Evolutionary conservation across 2,113 vertebrate genomes (phyloP).

Genomic region (Notarius quadriscutis): DNA sequence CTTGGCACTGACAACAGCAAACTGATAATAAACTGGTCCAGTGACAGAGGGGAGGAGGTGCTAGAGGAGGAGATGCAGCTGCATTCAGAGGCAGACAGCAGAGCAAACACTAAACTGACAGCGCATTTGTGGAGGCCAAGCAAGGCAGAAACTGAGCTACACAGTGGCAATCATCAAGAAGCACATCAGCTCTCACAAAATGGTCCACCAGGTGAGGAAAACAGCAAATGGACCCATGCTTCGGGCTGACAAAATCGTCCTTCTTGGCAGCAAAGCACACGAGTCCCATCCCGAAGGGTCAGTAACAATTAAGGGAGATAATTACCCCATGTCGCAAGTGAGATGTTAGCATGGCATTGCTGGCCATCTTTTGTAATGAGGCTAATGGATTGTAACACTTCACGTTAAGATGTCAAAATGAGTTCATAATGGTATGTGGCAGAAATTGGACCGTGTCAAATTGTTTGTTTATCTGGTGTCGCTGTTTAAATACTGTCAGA

Average conservation of each 20-base stretch:
- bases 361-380: constrained; percentile 43
- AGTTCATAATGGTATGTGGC: constrained; percentile 46
- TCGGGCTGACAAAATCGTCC: constrained; percentile 22
- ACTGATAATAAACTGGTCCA: constrained; percentile 40
- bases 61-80: constrained; percentile 23
- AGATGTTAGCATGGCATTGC: constrained; percentile 42
- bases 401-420: constrained; percentile 49
- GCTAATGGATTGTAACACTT: constrained; percentile 51
- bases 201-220: constrained; percentile 23
- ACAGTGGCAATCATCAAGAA: constrained; percentile 33
- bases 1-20: constrained; percentile 21
- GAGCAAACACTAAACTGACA: constrained; percentile 36
- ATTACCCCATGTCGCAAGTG: constrained; percentile 38
- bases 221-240: constrained; percentile 21
- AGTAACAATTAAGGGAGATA: constrained; percentile 54
- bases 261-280: constrained; percentile 51
- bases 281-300: constrained; percentile 40
- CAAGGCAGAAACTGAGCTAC: constrained; percentile 38
- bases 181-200: constrained; percentile 15
- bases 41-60: constrained; percentile 27
- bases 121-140: constrained; percentile 45
- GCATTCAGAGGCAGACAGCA: constrained; percentile 36
- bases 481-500: constrained; percentile 39
- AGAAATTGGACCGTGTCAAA: constrained; percentile 39
- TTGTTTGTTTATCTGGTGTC: constrained; percentile 51